phyloP scores from a whole-genome alignment of 2,888 invertebrate genomes.

The Drosophila histrio region DNA sequence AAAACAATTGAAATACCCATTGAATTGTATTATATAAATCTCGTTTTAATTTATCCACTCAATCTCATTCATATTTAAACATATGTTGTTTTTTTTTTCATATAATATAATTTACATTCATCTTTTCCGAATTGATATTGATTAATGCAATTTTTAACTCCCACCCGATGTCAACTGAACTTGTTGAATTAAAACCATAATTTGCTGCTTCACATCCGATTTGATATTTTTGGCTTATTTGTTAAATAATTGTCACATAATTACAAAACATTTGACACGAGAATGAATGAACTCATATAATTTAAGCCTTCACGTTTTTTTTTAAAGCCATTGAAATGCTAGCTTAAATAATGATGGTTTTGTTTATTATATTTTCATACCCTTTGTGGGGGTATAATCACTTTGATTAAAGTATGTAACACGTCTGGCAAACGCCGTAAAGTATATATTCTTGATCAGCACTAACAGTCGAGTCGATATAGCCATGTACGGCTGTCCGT shows the following conservation, averaged over 20 bases:
- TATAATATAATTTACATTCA: slow-evolving; percentile 20
- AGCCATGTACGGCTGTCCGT: too few relatives aligned
- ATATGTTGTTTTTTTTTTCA: neutral
- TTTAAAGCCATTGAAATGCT: neutral
- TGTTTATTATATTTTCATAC: neutral
- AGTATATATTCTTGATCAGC: too few relatives aligned
- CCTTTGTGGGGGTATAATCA: too few relatives aligned
- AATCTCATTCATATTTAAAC: slow-evolving; percentile 24
- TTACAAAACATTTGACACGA: neutral
- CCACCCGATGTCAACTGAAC: neutral
- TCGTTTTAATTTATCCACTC: neutral
- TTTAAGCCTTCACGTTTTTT: neutral
- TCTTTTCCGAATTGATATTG: slow-evolving; percentile 16
- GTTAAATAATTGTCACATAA: slow-evolving; percentile 6
- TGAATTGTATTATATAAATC: slow-evolving; percentile 27
- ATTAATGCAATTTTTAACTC: slow-evolving; percentile 32
- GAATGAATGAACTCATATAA: slow-evolving; percentile 4
- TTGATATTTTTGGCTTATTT: slow-evolving; percentile 15
- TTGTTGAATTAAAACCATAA: slow-evolving; percentile 1
- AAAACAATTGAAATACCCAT: slow-evolving; percentile 10
- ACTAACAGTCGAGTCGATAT: too few relatives aligned
- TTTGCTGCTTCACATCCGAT: slow-evolving; percentile 5
- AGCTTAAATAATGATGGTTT: neutral
- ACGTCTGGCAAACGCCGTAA: too few relatives aligned
- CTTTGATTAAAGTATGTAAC: too few relatives aligned